Evolutionary conservation across 1,140 invertebrate species (phyloP), one percentile per base, ranked within the genome.

Genomic region (Heliothis subflexa): DNA sequence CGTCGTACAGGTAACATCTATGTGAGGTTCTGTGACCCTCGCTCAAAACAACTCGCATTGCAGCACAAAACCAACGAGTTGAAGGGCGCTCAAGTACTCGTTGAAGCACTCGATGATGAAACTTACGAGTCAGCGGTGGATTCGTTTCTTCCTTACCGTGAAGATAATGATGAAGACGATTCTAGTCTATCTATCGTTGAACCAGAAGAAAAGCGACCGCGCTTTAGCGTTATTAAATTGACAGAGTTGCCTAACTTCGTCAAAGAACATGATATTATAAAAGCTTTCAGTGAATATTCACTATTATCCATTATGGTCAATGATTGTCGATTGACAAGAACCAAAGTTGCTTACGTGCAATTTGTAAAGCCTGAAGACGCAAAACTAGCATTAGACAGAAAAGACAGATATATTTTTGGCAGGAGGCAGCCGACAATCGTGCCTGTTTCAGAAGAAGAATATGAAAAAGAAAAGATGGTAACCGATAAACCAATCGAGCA

Each of bases 1-100:
- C 96, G 96, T 33, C 95, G 97, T 11, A 97, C 96, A 0, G 98
- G 98, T 0, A 96, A 97, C 25, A 98, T 97, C 11, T 98, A 96
- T 86, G 96, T 99, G 1, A 96, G 96, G 83, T 99, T 99, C 88
- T 95, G 95, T 5, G 96, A 96, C 78, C 88, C 94, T 0, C 96
- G 96, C 18, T 96, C 96, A 54, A 97, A 97, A 72, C 95, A 96
- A 40, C 95, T 97, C 57, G 98, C 97, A 0, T 85, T 99, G 5
- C 92, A 95, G 45, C 93, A 94, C 28, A 96, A 96, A 87, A 96
- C 95, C 3, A 94, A 95, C 28, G 88, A 95, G 59, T 89, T 97
- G 2, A 95, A 96, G 74, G 96, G 96, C n/a, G 96, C 96, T 1
- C 92, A 94, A 45, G 95, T 97, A 1, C 94, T 95, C 55, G 95